phyloP scores from a whole-genome alignment of 2,888 invertebrate genomes.

The Pristionchus maxplancki region DNA sequence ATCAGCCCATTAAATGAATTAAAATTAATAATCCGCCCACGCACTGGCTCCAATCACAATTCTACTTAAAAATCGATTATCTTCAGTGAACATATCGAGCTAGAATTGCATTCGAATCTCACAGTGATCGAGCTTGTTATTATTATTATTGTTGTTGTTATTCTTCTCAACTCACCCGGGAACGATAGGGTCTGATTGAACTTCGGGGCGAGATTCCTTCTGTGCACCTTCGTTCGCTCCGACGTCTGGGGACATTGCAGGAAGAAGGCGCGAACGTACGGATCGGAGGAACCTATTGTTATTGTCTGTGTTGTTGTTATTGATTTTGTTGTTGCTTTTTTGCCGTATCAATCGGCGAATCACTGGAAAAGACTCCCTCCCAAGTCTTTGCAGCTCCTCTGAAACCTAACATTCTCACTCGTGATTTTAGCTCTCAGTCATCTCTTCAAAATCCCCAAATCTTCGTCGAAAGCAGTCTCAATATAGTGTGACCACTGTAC shows the following conservation, averaged over 20 bases:
- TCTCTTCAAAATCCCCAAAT: not conserved
- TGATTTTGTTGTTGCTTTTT: not conserved
- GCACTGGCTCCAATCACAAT: no score
- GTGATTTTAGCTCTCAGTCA: not conserved
- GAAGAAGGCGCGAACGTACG: slow-evolving; percentile 73
- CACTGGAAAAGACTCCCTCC: not conserved
- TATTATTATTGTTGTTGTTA: no score
- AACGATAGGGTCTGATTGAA: slow-evolving; percentile 73
- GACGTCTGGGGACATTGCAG: slow-evolving; percentile 67
- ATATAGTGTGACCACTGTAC: not conserved
- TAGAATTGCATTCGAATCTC: no score
- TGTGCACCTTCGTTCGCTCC: slow-evolving; percentile 69
- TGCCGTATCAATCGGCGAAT: not conserved
- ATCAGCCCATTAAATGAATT: not conserved
- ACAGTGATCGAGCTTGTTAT: no score
- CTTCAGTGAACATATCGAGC: no score
- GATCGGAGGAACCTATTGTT: slow-evolving; percentile 70
- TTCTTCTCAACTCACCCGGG: slow-evolving; percentile 68
- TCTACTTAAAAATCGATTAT: no score
- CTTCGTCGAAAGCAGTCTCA: not conserved
- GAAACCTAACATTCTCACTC: not conserved
- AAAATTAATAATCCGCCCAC: no score
- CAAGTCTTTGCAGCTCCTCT: not conserved
- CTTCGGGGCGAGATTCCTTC: slow-evolving; percentile 72
- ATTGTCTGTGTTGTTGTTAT: not conserved